Conservation (phyloP, 2,113 vertebrate genomes). For the Psephotus haematonotus region DNA sequence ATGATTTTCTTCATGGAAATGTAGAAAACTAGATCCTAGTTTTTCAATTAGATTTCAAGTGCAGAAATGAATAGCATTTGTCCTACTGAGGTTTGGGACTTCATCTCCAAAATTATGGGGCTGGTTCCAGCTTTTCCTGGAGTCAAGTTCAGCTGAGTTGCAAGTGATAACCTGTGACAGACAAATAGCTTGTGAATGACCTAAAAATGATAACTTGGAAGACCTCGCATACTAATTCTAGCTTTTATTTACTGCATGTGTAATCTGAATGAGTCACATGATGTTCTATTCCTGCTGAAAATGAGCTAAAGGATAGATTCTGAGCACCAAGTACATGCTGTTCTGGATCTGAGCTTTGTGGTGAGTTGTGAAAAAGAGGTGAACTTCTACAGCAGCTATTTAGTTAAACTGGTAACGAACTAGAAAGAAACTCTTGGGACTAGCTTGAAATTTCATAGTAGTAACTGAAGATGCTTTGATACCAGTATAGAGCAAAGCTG, state of each 20-base stretch:
- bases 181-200: neutral
- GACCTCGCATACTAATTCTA: neutral
- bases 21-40: neutral
- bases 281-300: neutral
- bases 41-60: too few relatives aligned
- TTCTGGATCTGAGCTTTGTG: neutral
- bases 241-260: neutral
- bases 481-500: neutral
- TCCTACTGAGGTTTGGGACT: neutral
- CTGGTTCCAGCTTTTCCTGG: neutral
- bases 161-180: neutral
- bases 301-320: neutral
- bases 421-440: neutral
- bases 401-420: neutral
- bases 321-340: neutral
- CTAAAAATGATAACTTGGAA: neutral
- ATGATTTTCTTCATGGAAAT: neutral
- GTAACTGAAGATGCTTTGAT: neutral
- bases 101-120: neutral
- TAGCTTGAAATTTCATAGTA: neutral
- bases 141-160: neutral
- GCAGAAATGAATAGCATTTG: neutral
- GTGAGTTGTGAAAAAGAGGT: neutral
- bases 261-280: fast-evolving
- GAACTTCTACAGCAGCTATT: neutral